Evolutionary conservation across 2,113 vertebrate genomes (phyloP).

Genomic region (Myocastor coypus): DNA sequence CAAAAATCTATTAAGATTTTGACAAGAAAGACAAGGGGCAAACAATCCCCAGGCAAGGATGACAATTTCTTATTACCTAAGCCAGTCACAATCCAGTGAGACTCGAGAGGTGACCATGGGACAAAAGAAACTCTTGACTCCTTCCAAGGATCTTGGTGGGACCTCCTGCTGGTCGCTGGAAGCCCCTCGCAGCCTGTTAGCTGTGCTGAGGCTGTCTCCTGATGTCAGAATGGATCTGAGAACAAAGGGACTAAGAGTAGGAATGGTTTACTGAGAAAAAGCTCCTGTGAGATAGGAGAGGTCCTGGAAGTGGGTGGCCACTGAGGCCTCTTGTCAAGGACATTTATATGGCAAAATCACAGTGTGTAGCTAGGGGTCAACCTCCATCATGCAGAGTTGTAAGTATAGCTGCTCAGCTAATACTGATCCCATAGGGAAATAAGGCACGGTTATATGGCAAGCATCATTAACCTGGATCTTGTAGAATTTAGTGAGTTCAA

Average conservation of each 20-base stretch:
- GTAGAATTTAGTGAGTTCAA: neutral
- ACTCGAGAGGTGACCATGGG: neutral
- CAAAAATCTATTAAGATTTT: neutral
- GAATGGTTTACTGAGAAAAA: neutral
- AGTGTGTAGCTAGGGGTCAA: neutral
- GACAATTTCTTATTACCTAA: neutral
- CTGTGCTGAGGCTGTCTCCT: neutral
- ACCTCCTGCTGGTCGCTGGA: neutral
- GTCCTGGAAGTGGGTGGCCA: neutral
- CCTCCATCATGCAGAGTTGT: neutral
- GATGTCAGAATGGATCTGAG: neutral
- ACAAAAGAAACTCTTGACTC: neutral
- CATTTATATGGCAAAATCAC: neutral
- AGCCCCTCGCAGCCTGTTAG: neutral
- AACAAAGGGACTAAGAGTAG: neutral
- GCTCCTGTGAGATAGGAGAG: neutral
- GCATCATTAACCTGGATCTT: neutral
- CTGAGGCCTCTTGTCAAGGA: neutral
- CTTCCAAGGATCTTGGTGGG: neutral
- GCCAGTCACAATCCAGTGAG: neutral
- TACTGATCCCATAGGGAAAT: neutral
- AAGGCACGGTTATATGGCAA: neutral
- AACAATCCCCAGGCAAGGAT: neutral
- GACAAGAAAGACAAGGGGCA: neutral
- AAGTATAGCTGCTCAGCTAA: neutral